Conservation (phyloP, 2,888 invertebrate species). For the Mythimna lalbum region DNA sequence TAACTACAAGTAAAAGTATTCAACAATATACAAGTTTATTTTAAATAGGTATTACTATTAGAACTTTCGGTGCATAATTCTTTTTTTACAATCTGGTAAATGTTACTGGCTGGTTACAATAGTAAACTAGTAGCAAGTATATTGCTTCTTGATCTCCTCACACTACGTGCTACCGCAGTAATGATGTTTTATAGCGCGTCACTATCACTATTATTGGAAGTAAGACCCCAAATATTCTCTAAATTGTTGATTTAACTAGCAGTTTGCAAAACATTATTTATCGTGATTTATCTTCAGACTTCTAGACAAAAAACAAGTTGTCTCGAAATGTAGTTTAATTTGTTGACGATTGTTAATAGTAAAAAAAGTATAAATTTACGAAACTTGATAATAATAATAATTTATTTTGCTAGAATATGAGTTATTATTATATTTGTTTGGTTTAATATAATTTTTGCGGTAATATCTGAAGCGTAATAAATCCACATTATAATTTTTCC, state of each 20-base stretch:
- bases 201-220: too few relatives aligned
- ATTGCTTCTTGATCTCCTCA: neutral
- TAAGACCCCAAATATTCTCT: neutral
- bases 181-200: too few relatives aligned
- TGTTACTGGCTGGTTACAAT: neutral
- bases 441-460: too few relatives aligned
- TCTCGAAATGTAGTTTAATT: neutral
- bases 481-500: neutral
- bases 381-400: too few relatives aligned
- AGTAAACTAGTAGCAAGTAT: neutral
- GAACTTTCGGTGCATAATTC: neutral
- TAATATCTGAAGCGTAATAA: slow-evolving; percentile 1
- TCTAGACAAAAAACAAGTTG: neutral
- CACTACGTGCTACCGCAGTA: neutral
- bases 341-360: neutral
- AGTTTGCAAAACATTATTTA: neutral
- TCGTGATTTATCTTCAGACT: neutral
- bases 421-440: too few relatives aligned
- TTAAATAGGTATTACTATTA: neutral
- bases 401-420: too few relatives aligned
- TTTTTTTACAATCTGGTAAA: neutral
- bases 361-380: neutral
- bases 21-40: neutral
- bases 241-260: neutral
- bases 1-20: neutral